Evolutionary conservation across 2,888 invertebrate genomes (phyloP).

Genomic region (Drosophila cognata): DNA sequence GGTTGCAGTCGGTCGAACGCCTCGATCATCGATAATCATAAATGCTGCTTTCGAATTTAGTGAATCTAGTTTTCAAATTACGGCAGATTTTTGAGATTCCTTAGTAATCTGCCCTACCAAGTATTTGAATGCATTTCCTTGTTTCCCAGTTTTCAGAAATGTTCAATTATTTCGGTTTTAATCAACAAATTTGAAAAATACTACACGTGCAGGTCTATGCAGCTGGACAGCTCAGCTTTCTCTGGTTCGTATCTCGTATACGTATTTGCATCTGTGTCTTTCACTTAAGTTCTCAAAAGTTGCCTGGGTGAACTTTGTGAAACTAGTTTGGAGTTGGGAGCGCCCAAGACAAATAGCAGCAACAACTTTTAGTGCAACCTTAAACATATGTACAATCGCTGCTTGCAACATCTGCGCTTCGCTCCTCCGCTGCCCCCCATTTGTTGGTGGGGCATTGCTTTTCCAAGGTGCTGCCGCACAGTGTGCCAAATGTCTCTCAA

Average conservation of each 20-base stretch:
- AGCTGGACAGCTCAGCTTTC: neutral
- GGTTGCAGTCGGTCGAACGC: no score
- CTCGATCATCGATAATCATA: no score
- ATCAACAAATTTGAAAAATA: neutral
- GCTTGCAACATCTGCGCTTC: neutral
- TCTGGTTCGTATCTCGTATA: neutral
- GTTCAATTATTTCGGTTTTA: neutral
- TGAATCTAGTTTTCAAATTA: no score
- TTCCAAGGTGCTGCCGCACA: neutral
- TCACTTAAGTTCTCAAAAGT: conserved; percentile 30
- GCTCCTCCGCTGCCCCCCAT: neutral
- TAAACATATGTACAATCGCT: conserved; percentile 44
- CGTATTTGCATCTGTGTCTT: neutral
- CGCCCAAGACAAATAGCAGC: conserved; percentile 13
- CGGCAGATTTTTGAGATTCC: no score
- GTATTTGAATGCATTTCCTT: neutral
- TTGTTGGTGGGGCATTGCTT: conserved; percentile 3
- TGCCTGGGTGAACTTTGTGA: conserved; percentile 35
- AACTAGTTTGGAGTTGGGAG: conserved; percentile 51
- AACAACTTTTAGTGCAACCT: conserved; percentile 36
- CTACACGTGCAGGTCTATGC: neutral
- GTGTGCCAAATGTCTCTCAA: neutral
- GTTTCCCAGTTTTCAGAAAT: neutral
- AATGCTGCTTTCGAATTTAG: no score
- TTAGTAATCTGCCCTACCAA: neutral